phyloP scores from a whole-genome alignment of 2,797 vertebrate genomes.

The Ammospiza maritima region DNA sequence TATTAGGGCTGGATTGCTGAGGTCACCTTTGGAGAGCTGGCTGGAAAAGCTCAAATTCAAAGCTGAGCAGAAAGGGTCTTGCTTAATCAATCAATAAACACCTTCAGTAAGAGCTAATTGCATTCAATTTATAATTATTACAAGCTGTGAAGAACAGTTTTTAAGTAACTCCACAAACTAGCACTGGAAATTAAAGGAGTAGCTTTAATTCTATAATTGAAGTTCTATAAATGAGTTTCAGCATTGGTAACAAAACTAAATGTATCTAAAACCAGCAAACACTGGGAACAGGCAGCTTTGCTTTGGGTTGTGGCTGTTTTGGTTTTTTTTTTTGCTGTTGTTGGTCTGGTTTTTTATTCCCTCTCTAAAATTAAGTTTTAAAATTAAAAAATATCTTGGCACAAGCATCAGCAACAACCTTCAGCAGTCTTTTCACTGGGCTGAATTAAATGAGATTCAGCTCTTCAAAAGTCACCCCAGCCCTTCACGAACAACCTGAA shows the following conservation, averaged over 20 bases:
- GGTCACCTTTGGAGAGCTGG: background rate
- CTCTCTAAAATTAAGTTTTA: background rate
- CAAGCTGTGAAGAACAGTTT: background rate
- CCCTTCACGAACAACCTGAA: background rate
- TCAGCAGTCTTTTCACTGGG: no score
- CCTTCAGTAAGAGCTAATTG: background rate
- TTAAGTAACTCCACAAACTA: background rate
- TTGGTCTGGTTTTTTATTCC: background rate
- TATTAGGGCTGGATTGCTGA: background rate
- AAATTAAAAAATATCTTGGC: background rate
- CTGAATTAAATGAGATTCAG: background rate
- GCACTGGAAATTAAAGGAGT: background rate
- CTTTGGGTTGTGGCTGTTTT: background rate
- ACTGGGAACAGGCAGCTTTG: background rate
- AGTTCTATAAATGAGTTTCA: background rate
- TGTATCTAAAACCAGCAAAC: background rate
- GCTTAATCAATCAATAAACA: background rate
- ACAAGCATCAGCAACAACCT: background rate
- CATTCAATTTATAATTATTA: background rate
- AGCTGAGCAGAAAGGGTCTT: background rate
- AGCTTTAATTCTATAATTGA: background rate
- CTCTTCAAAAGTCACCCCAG: background rate
- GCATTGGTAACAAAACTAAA: background rate
- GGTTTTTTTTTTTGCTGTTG: background rate
- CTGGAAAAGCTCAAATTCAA: background rate